Conservation (phyloP, 2,797 vertebrate genomes). For the Girardinus metallicus region DNA sequence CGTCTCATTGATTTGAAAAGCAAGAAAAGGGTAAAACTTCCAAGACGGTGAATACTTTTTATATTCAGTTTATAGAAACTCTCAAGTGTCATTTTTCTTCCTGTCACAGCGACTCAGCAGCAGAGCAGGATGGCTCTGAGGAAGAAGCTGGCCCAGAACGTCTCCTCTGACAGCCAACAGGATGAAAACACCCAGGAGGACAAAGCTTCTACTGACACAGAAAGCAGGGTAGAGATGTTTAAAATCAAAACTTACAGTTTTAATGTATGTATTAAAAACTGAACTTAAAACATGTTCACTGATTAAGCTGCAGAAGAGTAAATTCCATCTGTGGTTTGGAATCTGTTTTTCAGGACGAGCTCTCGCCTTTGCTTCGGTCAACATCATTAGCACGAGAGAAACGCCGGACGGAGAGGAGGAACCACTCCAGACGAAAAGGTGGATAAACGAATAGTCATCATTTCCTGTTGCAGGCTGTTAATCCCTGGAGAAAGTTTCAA, state of each 20-base stretch:
- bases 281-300: no score
- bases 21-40: no score
- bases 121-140: slow-evolving; percentile 68
- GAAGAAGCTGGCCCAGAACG: slow-evolving; percentile 50
- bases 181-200: slow-evolving; percentile 41
- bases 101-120: slow-evolving; percentile 11
- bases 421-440: slow-evolving; percentile 64
- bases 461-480: not conserved
- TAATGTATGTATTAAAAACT: not conserved
- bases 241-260: not conserved
- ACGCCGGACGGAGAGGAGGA: slow-evolving; percentile 40
- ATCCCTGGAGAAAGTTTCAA: not conserved
- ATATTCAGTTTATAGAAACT: not conserved
- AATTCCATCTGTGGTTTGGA: not conserved
- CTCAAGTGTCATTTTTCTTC: not conserved
- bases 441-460: not conserved
- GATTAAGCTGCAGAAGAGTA: not conserved
- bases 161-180: slow-evolving; percentile 31
- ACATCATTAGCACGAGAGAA: slow-evolving; percentile 19
- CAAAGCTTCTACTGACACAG: slow-evolving; percentile 28
- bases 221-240: slow-evolving; percentile 33
- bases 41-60: not conserved
- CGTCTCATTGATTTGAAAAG: not conserved
- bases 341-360: slow-evolving; percentile 60
- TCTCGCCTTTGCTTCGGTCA: not conserved